Evolutionary conservation across 2,797 vertebrate species (phyloP).

Genomic region (Microchirus variegatus): DNA sequence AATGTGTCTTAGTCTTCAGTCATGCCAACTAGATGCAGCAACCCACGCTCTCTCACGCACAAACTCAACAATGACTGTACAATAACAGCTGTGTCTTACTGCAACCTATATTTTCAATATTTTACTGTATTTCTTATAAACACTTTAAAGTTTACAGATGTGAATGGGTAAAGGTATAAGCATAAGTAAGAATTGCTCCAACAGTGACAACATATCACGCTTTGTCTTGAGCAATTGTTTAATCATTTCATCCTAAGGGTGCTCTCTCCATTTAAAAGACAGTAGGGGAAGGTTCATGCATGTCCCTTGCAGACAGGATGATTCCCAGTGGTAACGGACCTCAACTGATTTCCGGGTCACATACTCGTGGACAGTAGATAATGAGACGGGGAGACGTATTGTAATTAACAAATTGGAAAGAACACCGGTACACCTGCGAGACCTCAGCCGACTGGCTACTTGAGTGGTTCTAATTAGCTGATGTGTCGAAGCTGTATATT

Average conservation of each 20-base stretch:
- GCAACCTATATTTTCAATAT: too few relatives aligned
- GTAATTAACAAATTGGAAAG: conserved; percentile 48
- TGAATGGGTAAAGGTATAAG: too few relatives aligned
- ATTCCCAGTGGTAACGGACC: neutral
- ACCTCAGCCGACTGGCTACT: conserved; percentile 41
- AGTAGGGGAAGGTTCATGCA: neutral
- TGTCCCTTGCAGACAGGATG: neutral
- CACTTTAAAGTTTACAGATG: too few relatives aligned
- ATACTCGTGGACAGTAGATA: conserved; percentile 24
- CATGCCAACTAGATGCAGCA: too few relatives aligned
- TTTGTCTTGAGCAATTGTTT: neutral
- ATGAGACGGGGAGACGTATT: conserved; percentile 10
- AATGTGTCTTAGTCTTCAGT: too few relatives aligned
- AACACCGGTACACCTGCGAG: conserved; percentile 41
- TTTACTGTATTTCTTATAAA: too few relatives aligned
- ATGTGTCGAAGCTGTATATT: conserved; percentile 41
- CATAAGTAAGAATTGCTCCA: too few relatives aligned
- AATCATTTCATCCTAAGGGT: neutral
- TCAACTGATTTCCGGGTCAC: conserved; percentile 16
- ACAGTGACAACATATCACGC: too few relatives aligned
- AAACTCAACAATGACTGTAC: too few relatives aligned
- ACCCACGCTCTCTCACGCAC: too few relatives aligned
- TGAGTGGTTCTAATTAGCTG: conserved; percentile 56
- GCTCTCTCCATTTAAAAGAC: neutral
- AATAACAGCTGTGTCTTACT: too few relatives aligned